Evolutionary conservation across 1,140 invertebrate genomes (phyloP).

Genomic region (Zophobas morio): DNA sequence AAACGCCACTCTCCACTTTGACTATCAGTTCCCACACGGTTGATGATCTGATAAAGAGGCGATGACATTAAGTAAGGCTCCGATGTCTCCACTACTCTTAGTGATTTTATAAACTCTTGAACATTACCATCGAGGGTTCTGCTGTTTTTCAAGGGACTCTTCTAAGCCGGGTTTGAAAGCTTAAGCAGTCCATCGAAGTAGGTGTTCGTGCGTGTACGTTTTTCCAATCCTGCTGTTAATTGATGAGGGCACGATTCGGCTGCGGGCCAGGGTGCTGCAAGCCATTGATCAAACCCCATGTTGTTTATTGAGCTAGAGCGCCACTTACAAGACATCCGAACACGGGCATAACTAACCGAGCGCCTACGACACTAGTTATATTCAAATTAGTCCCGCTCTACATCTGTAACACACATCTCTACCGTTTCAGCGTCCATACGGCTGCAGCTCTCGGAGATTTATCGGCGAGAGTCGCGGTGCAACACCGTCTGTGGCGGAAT

Average conservation of each 20-base stretch:
- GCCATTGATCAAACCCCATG: slow-evolving; percentile 57
- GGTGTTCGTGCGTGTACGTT: slow-evolving; percentile 21
- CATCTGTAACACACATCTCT: slow-evolving; percentile 57
- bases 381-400: slow-evolving; percentile 60
- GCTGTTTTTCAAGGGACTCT: too few relatives aligned
- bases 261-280: slow-evolving; percentile 45
- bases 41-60: too few relatives aligned
- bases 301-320: slow-evolving; percentile 59
- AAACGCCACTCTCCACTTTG: too few relatives aligned
- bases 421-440: slow-evolving; percentile 45
- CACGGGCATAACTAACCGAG: slow-evolving; percentile 61
- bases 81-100: too few relatives aligned
- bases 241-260: slow-evolving; percentile 49
- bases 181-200: neutral
- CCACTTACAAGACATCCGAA: slow-evolving; percentile 61
- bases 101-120: too few relatives aligned
- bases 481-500: slow-evolving; percentile 3
- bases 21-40: too few relatives aligned
- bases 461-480: neutral
- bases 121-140: too few relatives aligned
- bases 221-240: slow-evolving; percentile 51
- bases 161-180: too few relatives aligned
- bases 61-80: too few relatives aligned
- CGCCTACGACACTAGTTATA: slow-evolving; percentile 62
- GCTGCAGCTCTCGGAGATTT: slow-evolving; percentile 7